phyloP scores from a whole-genome alignment of 2,797 vertebrate genomes.

The Allochrocebus solatus region DNA sequence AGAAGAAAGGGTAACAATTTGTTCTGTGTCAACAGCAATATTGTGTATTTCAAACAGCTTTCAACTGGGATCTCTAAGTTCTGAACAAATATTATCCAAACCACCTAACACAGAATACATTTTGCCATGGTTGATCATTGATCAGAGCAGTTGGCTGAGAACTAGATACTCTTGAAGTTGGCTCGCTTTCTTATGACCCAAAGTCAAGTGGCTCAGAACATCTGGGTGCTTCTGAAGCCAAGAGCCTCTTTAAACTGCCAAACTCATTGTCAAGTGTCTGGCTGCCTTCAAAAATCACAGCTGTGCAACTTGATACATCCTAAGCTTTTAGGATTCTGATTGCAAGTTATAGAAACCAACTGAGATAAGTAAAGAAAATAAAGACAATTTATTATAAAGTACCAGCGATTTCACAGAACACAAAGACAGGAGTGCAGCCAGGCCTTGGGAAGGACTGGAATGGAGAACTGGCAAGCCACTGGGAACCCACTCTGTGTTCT shows the following conservation, averaged over 20 bases:
- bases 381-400: not conserved
- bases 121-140: not conserved
- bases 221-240: not conserved
- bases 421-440: not conserved
- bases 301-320: not conserved
- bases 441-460: not conserved
- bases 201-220: conserved; percentile 29
- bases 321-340: not conserved
- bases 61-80: conserved; percentile 33
- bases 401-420: not conserved
- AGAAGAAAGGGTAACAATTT: conserved; percentile 41
- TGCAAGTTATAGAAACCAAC: not conserved
- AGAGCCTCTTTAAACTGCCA: not conserved
- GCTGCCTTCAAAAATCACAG: not conserved
- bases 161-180: not conserved
- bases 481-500: not conserved
- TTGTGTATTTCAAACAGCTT: conserved; percentile 42
- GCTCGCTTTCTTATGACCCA: not conserved
- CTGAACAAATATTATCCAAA: conserved; percentile 41
- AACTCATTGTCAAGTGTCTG: not conserved
- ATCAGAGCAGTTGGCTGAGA: not conserved
- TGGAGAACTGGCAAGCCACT: rapidly evolving
- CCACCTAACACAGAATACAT: not conserved
- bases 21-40: conserved; percentile 47
- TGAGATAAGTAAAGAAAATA: not conserved